phyloP scores from a whole-genome alignment of 1,140 invertebrate genomes.

The Cheumatopsyche charites region DNA sequence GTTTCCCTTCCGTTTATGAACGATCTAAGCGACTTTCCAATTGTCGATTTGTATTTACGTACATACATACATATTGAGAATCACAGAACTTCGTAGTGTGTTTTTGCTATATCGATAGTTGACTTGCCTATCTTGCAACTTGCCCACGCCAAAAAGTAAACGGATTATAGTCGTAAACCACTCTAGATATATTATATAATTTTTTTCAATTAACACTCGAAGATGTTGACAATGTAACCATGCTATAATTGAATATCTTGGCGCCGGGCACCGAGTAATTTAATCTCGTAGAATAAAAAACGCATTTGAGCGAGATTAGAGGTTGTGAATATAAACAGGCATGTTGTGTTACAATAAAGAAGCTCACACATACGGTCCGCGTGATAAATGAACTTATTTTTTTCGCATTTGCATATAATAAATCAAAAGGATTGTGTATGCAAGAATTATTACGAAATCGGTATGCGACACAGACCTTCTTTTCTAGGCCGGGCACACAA shows the following conservation, averaged over 20 bases:
- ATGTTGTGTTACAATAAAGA: neutral
- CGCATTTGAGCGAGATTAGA: neutral
- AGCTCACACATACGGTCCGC: no score
- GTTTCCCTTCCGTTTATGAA: slow-evolving; percentile 3
- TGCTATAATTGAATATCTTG: neutral
- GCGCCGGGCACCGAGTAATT: no score
- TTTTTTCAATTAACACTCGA: neutral
- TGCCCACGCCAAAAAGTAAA: slow-evolving; percentile 21
- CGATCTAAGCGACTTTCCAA: neutral
- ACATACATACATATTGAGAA: slow-evolving; percentile 8
- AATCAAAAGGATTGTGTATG: neutral
- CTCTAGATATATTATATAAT: slow-evolving; percentile 6
- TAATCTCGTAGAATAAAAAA: slow-evolving; percentile 3
- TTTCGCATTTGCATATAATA: neutral
- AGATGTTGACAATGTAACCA: neutral
- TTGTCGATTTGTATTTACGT: neutral
- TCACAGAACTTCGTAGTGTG: neutral
- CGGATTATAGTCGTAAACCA: neutral
- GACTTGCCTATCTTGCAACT: slow-evolving; percentile 6
- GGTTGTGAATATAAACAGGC: neutral
- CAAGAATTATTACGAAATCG: neutral
- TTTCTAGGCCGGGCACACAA: neutral
- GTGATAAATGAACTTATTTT: neutral
- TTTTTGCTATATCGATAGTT: slow-evolving; percentile 16
- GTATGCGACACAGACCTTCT: neutral